These are phyloP conservation scores for Hemiscyllium ocellatum DNA, from an alignment of 2,113 vertebrate genomes.

Conservation along the genomic window DNA sequence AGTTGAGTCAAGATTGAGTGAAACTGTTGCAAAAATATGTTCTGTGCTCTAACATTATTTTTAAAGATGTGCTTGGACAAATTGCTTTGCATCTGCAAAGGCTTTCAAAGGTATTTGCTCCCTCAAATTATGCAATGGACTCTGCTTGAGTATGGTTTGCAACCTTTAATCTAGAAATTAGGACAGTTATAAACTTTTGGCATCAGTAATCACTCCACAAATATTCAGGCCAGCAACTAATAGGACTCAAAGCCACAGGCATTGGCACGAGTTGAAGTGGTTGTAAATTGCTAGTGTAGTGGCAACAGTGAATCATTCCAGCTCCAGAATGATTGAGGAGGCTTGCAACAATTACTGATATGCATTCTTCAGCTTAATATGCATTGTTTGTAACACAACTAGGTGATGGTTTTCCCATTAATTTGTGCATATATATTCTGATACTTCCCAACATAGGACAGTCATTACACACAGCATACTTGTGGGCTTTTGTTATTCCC, in stretches of 20 bases:
- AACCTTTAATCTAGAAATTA: constrained; percentile 24
- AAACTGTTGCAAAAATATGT: not conserved
- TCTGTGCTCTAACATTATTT: not conserved
- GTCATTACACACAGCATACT: not conserved
- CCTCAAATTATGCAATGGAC: not conserved
- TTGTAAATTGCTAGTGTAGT: constrained; percentile 3
- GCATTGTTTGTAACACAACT: not conserved
- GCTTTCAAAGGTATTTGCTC: not conserved
- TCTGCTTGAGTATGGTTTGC: not conserved
- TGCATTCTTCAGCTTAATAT: not conserved
- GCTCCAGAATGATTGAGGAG: not conserved
- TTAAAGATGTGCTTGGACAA: not conserved
- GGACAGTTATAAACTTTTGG: constrained; percentile 21
- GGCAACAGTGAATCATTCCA: constrained; percentile 12
- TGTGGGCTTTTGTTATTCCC: not conserved
- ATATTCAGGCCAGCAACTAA: constrained; percentile 33
- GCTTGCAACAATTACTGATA: not conserved
- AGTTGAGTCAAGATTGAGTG: not conserved
- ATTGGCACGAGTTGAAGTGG: not conserved
- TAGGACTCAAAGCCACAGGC: constrained; percentile 13
- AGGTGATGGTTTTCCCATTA: not conserved
- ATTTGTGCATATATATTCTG: not conserved
- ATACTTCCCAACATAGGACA: not conserved
- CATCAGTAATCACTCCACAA: constrained; percentile 32
- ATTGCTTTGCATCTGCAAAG: not conserved